Conservation (phyloP, 2,797 vertebrate genomes). For the Enteromius argenteus region DNA sequence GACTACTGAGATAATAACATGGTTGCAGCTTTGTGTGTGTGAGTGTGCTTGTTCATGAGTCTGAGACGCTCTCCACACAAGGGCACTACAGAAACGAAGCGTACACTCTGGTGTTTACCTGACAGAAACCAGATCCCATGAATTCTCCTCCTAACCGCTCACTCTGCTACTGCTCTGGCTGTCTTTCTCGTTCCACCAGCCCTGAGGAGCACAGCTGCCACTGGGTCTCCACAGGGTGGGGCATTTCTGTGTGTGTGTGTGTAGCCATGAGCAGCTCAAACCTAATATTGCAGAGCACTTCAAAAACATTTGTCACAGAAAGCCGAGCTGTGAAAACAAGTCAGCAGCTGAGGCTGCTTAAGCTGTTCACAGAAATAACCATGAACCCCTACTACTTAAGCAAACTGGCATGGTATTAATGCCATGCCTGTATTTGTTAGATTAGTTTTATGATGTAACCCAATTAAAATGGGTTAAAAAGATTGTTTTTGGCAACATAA, state of each 20-base stretch:
- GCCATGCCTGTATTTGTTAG: not conserved
- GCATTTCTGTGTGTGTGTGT: slow-evolving; percentile 8
- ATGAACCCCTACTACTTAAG: not conserved
- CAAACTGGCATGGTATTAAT: not conserved
- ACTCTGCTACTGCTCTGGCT: slow-evolving; percentile 32
- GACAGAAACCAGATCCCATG: slow-evolving; percentile 47
- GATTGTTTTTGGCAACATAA: not conserved
- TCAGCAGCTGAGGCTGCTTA: not conserved
- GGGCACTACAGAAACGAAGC: slow-evolving; percentile 27
- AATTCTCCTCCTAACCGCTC: slow-evolving; percentile 33
- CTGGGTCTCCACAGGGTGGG: slow-evolving; percentile 44
- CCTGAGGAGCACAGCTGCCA: slow-evolving; percentile 46
- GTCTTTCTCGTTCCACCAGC: slow-evolving; percentile 50
- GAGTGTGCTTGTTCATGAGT: not conserved
- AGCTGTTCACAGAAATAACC: slow-evolving; percentile 5
- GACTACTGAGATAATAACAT: slow-evolving; percentile 47
- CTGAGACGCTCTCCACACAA: slow-evolving; percentile 17
- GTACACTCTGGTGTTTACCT: slow-evolving; percentile 26
- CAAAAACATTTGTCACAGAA: slow-evolving; percentile 25
- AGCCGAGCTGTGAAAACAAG: slow-evolving; percentile 27
- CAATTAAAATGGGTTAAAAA: not conserved
- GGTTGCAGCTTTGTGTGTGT: slow-evolving; percentile 8
- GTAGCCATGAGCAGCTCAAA: not conserved
- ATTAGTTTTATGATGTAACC: not conserved
- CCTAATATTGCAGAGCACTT: slow-evolving; percentile 25